phyloP scores from a whole-genome alignment of 2,113 vertebrate species.

The Semnornis frantzii region DNA sequence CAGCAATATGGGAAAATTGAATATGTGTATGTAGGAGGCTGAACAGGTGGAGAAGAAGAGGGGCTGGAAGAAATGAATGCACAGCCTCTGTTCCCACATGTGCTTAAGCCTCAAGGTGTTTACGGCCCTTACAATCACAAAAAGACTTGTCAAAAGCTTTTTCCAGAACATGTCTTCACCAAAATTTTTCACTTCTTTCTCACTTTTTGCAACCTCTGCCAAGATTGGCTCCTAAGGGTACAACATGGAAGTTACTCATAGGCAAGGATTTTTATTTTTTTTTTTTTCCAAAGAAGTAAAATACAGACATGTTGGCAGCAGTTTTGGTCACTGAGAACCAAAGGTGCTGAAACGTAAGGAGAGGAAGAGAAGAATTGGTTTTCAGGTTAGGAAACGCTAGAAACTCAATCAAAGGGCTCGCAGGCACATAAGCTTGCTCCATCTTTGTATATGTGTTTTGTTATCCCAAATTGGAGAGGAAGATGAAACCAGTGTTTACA shows the following conservation, averaged over 20 bases:
- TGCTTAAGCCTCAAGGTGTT: neutral
- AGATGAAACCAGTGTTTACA: constrained; percentile 72
- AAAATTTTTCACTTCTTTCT: neutral
- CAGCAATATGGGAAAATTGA: neutral
- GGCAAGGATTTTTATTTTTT: no score
- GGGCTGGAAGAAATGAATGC: neutral
- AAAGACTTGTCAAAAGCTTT: neutral
- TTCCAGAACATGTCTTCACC: neutral
- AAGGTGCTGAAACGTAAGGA: constrained; percentile 17
- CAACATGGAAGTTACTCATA: neutral
- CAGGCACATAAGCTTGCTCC: neutral
- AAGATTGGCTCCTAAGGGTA: neutral
- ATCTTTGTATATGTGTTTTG: neutral
- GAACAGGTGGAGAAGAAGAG: neutral
- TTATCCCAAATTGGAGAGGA: constrained; percentile 38
- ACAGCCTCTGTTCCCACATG: neutral
- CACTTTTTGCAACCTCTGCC: neutral
- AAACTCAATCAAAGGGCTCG: constrained; percentile 5
- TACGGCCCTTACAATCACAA: neutral
- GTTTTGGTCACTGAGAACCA: neutral
- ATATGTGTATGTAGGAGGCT: neutral
- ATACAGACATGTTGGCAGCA: neutral
- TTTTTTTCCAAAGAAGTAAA: neutral
- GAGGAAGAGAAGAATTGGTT: neutral
- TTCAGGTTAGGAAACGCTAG: neutral